Base-by-base conservation (phyloP, 2,888 invertebrate genomes). In the Nephrotoma appendiculata region DNA sequence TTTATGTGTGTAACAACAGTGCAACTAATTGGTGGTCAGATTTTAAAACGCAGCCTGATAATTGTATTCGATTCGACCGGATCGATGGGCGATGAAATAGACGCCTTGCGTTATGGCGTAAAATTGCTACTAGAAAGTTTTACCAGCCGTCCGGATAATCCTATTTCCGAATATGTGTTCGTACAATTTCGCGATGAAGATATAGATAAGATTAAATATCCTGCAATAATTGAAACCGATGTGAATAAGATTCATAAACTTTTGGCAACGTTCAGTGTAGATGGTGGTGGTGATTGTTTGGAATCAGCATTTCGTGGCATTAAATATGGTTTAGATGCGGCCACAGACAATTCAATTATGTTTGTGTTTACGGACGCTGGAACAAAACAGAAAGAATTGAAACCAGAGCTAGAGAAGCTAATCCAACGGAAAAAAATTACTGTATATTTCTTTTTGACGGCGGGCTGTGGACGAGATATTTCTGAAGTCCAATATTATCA, bases 1-100 rank as follows among this genome's bases (percentile, higher is more conserved):
- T 48, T n/a, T 48, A 48, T 48, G 48, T 48, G 48, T 48, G 48
- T 48, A 12, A 11, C 12, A 48, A 48, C 9, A 11, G 9, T 48
- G 48, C 12, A 5, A 5, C 48, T 48, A 11, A 48, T 12, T 48
- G 19, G 7, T 52, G 52, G 52, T 1, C 52, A 15, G 6, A 52
- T 6, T 2, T 2, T 2, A 6, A 92, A 92, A 88, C 92, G 92
- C 86, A 93, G 93, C 90, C 90, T 96, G 89, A 95, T 94, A 11
- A 95, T 96, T 89, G 95, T 96, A 86, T 96, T 96, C 89, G 96
- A 96, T 90, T 94, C 94, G 0, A 96, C 96, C 0, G 95, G 95
- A 0, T 96, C 96, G 0, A 96, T 96, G 96, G 93, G 93, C 88
- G 94, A 95, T 89, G 96, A 96, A 89, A 91, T 96, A 88, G 91